phyloP scores from a whole-genome alignment of 1,140 invertebrate genomes.

The Drosophila nigromelanica region DNA sequence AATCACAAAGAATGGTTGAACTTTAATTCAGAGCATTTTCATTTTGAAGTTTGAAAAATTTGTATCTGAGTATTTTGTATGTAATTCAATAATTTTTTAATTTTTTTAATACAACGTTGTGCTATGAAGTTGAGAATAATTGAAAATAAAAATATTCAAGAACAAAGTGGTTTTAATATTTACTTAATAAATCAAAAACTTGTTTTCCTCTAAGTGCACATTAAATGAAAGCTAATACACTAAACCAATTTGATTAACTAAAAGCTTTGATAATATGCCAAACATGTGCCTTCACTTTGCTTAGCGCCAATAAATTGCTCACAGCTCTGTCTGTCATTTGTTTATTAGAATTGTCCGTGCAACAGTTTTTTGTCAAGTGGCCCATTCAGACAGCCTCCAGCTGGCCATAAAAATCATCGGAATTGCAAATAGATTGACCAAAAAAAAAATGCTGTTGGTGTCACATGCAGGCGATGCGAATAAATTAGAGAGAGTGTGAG shows the following conservation, averaged over 20 bases:
- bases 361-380: slow-evolving; percentile 58
- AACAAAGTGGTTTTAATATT: too few relatives aligned
- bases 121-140: too few relatives aligned
- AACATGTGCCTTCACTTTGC: background rate
- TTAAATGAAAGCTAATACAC: too few relatives aligned
- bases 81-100: too few relatives aligned
- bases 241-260: slow-evolving; percentile 21
- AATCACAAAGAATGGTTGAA: too few relatives aligned
- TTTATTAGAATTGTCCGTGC: slow-evolving; percentile 78
- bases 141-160: too few relatives aligned
- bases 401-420: slow-evolving; percentile 68
- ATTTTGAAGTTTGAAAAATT: too few relatives aligned
- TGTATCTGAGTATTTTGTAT: too few relatives aligned
- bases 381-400: slow-evolving; percentile 10
- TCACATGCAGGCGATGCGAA: slow-evolving; percentile 78
- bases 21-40: too few relatives aligned
- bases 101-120: too few relatives aligned
- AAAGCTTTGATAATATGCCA: slow-evolving; percentile 9
- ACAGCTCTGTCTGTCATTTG: slow-evolving; percentile 56
- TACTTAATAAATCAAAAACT: too few relatives aligned
- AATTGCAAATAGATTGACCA: slow-evolving; percentile 75
- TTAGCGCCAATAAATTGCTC: slow-evolving; percentile 45
- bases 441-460: slow-evolving; percentile 64
- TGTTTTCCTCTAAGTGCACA: too few relatives aligned
- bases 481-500: slow-evolving; percentile 53